Evolutionary conservation across 2,888 invertebrate genomes (phyloP).

Genomic region (Pyralis farinalis): DNA sequence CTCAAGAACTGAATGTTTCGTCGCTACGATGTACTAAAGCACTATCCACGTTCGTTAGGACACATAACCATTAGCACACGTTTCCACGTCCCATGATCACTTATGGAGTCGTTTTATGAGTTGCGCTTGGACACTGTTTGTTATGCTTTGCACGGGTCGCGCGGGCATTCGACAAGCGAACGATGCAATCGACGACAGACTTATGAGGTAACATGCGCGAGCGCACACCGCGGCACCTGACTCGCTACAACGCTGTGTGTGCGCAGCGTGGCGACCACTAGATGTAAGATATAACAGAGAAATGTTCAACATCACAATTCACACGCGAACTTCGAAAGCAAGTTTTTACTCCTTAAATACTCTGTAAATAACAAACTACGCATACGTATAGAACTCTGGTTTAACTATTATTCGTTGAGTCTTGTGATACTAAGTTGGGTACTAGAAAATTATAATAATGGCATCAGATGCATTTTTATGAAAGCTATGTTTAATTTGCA

Average conservation of each 20-base stretch:
- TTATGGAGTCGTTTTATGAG: slow-evolving; percentile 60
- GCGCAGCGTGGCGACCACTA: slow-evolving; percentile 23
- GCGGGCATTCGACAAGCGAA: slow-evolving; percentile 53
- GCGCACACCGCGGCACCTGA: slow-evolving; percentile 44
- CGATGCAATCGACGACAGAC: slow-evolving; percentile 52
- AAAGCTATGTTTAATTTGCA: too few relatives aligned
- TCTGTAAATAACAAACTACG: too few relatives aligned
- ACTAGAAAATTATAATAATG: too few relatives aligned
- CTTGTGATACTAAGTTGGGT: too few relatives aligned
- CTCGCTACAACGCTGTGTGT: slow-evolving; percentile 43
- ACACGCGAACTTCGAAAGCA: slow-evolving; percentile 51
- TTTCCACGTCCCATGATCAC: slow-evolving; percentile 50
- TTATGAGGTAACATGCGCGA: slow-evolving; percentile 43
- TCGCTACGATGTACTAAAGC: slow-evolving; percentile 42
- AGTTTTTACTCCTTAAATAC: slow-evolving; percentile 18
- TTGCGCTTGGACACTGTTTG: slow-evolving; percentile 52
- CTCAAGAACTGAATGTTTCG: slow-evolving; percentile 24
- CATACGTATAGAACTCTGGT: too few relatives aligned
- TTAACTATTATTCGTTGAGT: too few relatives aligned
- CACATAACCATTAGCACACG: slow-evolving; percentile 60
- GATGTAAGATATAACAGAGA: slow-evolving; percentile 39
- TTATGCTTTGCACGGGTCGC: slow-evolving; percentile 59
- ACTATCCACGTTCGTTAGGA: slow-evolving; percentile 38
- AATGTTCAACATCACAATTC: slow-evolving; percentile 41
- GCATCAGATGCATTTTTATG: too few relatives aligned